Conservation (phyloP, 2,113 vertebrate species). For the Rhabdomys dilectus region DNA sequence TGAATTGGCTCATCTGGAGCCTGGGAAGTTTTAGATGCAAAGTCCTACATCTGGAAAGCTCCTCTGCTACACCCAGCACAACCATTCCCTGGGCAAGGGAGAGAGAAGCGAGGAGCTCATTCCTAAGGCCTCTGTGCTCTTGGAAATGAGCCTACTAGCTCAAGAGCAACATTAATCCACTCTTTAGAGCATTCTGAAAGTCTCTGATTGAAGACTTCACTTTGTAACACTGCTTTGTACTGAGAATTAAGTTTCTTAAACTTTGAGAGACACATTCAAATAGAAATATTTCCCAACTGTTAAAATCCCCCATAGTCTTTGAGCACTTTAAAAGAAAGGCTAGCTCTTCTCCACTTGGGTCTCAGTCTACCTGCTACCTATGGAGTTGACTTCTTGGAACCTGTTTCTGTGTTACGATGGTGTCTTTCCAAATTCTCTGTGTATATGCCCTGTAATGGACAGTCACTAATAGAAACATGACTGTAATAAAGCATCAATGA, state of each 20-base stretch:
- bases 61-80: background rate
- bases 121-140: background rate
- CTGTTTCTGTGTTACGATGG: conserved; percentile 3
- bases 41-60: background rate
- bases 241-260: background rate
- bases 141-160: background rate
- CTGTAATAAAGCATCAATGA: background rate
- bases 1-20: background rate
- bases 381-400: background rate
- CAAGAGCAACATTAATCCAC: background rate
- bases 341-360: background rate
- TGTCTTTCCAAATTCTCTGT: conserved; percentile 14
- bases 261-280: background rate
- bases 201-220: background rate
- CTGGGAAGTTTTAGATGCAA: background rate
- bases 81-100: background rate
- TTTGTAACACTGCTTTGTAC: background rate
- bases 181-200: background rate
- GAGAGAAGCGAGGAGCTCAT: background rate
- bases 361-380: background rate
- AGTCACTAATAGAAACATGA: conserved; percentile 34
- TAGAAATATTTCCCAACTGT: background rate
- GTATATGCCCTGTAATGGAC: background rate
- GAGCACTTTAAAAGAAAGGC: background rate
- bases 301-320: background rate